These are phyloP conservation scores for Nettapus auritus DNA, from an alignment of 2,113 vertebrate species.

Conservation along the genomic window DNA sequence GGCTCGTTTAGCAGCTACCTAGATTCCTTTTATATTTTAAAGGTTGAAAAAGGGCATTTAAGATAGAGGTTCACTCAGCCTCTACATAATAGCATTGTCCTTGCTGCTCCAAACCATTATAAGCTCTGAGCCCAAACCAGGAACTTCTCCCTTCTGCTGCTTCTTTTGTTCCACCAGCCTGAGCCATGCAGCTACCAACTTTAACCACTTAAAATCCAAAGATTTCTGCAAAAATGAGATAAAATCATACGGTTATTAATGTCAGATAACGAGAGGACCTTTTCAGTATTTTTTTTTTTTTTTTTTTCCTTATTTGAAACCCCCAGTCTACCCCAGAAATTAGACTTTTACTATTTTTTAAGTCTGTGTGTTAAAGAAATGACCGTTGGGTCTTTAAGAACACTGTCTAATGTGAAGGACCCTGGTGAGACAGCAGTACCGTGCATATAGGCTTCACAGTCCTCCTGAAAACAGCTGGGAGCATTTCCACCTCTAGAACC, in stretches of 20 bases:
- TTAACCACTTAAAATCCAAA: not conserved
- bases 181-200: accelerated
- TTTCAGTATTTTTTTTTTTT: not conserved
- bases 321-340: not conserved
- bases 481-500: not conserved
- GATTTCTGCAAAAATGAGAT: not conserved
- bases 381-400: not conserved
- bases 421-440: not conserved
- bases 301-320: not conserved
- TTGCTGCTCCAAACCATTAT: not conserved
- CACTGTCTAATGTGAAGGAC: not conserved
- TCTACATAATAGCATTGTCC: accelerated
- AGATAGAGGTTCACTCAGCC: not conserved
- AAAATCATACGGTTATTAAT: not conserved
- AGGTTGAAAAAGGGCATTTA: not conserved
- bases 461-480: not conserved
- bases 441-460: not conserved
- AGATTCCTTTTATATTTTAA: not conserved
- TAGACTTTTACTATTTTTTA: not conserved
- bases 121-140: not conserved
- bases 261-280: not conserved
- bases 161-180: not conserved
- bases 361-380: not conserved
- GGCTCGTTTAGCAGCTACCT: not conserved
- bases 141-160: not conserved